phyloP scores from a whole-genome alignment of 2,113 vertebrate species.

The Phainopepla nitens region DNA sequence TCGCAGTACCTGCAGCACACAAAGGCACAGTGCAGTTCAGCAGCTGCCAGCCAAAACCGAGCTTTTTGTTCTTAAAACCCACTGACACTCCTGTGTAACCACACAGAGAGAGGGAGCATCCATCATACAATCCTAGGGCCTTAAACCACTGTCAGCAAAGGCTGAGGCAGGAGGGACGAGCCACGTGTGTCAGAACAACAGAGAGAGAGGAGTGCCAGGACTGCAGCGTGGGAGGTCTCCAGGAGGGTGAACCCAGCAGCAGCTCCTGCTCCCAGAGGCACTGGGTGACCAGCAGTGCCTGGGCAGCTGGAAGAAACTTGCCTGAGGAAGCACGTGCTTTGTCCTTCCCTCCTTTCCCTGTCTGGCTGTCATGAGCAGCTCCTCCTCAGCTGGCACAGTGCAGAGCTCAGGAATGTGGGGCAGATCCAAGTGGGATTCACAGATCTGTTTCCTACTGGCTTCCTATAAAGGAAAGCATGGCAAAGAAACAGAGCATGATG shows the following conservation, averaged over 20 bases:
- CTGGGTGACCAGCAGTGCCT: background rate
- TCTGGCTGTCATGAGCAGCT: background rate
- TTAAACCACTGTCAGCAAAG: background rate
- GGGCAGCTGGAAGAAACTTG: background rate
- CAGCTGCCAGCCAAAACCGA: background rate
- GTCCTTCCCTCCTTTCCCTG: background rate
- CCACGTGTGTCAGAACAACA: background rate
- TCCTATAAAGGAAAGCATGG: background rate
- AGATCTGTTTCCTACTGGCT: background rate
- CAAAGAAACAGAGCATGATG: background rate
- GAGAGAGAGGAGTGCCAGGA: background rate
- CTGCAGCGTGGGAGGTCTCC: background rate
- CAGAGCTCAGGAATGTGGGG: background rate
- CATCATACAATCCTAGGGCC: accelerated
- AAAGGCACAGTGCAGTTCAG: background rate
- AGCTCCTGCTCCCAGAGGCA: background rate
- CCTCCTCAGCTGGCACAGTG: background rate
- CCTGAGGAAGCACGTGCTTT: background rate
- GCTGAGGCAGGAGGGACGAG: background rate
- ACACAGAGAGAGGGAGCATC: background rate
- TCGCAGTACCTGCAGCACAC: background rate
- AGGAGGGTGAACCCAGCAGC: background rate
- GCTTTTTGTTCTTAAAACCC: background rate
- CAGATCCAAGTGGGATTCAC: background rate
- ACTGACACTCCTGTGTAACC: background rate